Percentiles rank a stretch among this genome's conserved stretches.
Conservation (phyloP, 2,888 invertebrate species). For the Chrysina gloriosa region DNA sequence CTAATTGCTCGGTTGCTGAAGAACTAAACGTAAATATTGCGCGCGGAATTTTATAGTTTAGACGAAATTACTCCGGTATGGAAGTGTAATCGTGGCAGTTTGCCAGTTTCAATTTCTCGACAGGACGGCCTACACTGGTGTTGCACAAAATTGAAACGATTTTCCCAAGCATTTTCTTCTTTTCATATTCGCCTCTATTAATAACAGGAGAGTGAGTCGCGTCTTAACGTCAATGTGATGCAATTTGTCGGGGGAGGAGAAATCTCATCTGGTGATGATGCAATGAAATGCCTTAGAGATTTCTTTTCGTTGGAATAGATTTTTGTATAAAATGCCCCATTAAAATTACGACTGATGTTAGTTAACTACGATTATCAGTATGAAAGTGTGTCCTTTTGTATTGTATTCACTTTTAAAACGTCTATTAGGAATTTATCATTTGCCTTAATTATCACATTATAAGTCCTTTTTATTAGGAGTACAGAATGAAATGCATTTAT, state of each 20-base stretch:
- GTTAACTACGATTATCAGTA: no score
- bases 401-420: no score
- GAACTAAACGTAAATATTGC: slow-evolving; percentile 31
- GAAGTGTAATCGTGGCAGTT: slow-evolving; percentile 15
- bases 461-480: no score
- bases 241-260: slow-evolving; percentile 4
- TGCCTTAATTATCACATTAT: no score
- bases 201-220: slow-evolving; percentile 4
- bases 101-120: slow-evolving; percentile 13
- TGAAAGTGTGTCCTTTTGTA: no score
- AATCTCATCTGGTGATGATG: background rate
- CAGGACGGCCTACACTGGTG: slow-evolving; percentile 1
- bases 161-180: slow-evolving; percentile 4
- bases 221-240: slow-evolving; percentile 16
- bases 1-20: slow-evolving; percentile 10
- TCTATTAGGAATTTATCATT: no score
- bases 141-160: background rate
- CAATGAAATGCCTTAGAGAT: background rate
- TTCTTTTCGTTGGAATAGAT: background rate
- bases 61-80: slow-evolving; percentile 5
- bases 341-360: no score
- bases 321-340: no score
- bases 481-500: no score
- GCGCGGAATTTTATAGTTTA: slow-evolving; percentile 18
- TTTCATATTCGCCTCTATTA: slow-evolving; percentile 13